phyloP scores from a whole-genome alignment of 1,140 invertebrate species.

The Ceratosolen solmsi region DNA sequence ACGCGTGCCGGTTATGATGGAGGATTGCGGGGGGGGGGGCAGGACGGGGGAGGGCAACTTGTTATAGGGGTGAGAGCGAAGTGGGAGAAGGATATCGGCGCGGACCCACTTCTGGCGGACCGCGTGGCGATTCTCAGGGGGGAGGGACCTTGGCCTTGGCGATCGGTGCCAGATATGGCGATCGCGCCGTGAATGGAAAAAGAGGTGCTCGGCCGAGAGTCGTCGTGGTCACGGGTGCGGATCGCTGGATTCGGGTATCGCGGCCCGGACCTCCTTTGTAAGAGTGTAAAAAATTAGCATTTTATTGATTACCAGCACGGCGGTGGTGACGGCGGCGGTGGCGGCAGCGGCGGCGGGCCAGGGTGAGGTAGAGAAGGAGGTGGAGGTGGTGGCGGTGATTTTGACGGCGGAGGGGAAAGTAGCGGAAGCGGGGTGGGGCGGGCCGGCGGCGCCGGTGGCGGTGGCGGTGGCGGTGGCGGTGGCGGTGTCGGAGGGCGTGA shows the following conservation, averaged over 20 bases:
- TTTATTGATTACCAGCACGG: constrained; percentile 71
- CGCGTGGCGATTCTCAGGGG: background rate
- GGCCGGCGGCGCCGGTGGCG: background rate
- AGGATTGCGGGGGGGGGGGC: background rate
- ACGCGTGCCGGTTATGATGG: background rate
- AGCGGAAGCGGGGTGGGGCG: background rate
- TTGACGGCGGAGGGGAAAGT: background rate
- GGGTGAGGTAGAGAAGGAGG: background rate
- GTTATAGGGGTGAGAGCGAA: background rate
- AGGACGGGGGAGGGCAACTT: too few species aligned
- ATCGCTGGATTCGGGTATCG: background rate
- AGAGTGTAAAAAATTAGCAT: constrained; percentile 74
- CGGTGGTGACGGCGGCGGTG: background rate
- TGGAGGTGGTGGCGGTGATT: background rate
- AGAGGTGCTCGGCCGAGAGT: background rate
- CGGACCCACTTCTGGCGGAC: background rate
- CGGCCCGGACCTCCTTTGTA: constrained; percentile 47
- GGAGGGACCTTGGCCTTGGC: constrained; percentile 20
- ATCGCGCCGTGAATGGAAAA: background rate
- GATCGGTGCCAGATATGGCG: background rate
- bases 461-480: background rate
- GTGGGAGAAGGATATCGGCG: background rate
- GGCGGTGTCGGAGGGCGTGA: background rate
- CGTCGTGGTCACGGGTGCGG: background rate
- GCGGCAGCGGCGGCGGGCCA: background rate